Evolutionary conservation across 2,888 invertebrate species (phyloP).

Genomic region (Elaeidobius kamerunicus): DNA sequence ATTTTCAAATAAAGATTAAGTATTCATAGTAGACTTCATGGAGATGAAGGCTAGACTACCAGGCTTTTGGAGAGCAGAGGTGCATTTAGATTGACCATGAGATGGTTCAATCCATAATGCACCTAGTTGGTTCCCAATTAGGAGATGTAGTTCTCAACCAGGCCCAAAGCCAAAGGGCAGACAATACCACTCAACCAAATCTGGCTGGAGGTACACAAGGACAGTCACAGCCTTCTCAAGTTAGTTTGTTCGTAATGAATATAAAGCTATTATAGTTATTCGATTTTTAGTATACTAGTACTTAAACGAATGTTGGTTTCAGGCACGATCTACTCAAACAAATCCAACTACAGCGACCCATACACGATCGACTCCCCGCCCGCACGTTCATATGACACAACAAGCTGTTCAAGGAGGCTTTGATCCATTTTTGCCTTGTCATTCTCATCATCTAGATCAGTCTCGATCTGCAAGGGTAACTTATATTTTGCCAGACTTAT

Average conservation of each 20-base stretch:
- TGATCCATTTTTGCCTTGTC: constrained; percentile 69
- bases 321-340: constrained; percentile 56
- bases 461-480: constrained; percentile 21
- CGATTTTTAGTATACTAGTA: too few relatives aligned
- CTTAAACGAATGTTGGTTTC: too few relatives aligned
- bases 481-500: too few relatives aligned
- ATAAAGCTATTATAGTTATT: too few relatives aligned
- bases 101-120: constrained; percentile 58
- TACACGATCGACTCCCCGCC: constrained; percentile 65
- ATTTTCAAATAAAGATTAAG: too few relatives aligned
- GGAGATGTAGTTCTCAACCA: constrained; percentile 41
- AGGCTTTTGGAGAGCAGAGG: too few relatives aligned
- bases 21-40: too few relatives aligned
- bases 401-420: constrained; percentile 57
- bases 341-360: constrained; percentile 70
- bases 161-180: constrained; percentile 46
- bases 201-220: constrained; percentile 25
- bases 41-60: too few relatives aligned
- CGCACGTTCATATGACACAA: constrained; percentile 64
- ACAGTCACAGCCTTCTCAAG: constrained; percentile 22
- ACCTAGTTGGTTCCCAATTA: constrained; percentile 43
- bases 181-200: constrained; percentile 26
- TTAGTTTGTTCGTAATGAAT: neutral
- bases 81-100: too few relatives aligned
- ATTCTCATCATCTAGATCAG: constrained; percentile 62